Conservation (phyloP, 2,888 invertebrate genomes). For the Drosophila pegasa region DNA sequence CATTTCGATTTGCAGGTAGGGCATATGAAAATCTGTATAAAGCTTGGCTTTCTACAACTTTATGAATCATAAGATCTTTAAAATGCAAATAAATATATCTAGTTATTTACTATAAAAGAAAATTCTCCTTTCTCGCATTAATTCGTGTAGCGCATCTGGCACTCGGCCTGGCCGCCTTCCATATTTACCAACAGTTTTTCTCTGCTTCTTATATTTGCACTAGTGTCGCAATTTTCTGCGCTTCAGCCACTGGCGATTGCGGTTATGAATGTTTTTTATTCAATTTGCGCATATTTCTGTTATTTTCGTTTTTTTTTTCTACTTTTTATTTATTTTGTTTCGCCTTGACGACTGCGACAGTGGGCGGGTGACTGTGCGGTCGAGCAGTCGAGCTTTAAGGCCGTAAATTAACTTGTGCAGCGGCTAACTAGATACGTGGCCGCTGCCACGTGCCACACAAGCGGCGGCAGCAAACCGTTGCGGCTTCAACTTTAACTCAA, state of each 20-base stretch:
- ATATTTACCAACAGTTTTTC: constrained; percentile 26
- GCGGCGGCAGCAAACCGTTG: constrained; percentile 33
- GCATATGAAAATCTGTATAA: not conserved
- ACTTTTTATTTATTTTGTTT: constrained; percentile 22
- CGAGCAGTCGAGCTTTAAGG: constrained; percentile 42
- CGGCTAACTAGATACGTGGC: constrained; percentile 57
- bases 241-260: constrained; percentile 44
- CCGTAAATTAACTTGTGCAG: constrained; percentile 52
- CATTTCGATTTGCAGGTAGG: not conserved
- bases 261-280: constrained; percentile 65
- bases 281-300: constrained; percentile 47
- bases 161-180: constrained; percentile 3
- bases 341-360: constrained; percentile 33
- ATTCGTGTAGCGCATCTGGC: constrained; percentile 16
- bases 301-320: constrained; percentile 12
- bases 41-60: too few relatives aligned
- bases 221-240: constrained; percentile 64
- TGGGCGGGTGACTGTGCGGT: constrained; percentile 6
- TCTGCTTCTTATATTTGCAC: constrained; percentile 51
- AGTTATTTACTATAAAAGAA: too few relatives aligned
- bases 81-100: too few relatives aligned
- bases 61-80: not conserved
- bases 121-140: not conserved
- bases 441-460: constrained; percentile 36
- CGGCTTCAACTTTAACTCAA: constrained; percentile 57